Evolutionary conservation across 1,140 invertebrate genomes (phyloP).

Genomic region (Pachyrhynchus sulphureomaculatus): DNA sequence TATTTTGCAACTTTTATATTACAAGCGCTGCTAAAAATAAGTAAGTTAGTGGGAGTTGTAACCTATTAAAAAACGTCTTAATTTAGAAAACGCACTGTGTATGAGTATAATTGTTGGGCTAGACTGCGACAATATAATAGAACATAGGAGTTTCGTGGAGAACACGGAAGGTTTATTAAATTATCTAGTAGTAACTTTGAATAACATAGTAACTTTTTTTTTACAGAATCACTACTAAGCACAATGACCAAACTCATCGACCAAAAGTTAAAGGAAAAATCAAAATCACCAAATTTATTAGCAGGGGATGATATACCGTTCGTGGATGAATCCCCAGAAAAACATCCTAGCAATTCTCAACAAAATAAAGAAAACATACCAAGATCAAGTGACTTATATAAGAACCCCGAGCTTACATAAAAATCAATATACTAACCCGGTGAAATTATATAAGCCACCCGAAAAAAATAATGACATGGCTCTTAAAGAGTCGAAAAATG

Average conservation of each 20-base stretch:
- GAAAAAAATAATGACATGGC: conserved; percentile 33
- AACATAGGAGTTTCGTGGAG: too few relatives aligned
- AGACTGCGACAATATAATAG: too few relatives aligned
- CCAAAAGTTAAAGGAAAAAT: conserved; percentile 60
- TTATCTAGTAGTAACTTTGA: too few relatives aligned
- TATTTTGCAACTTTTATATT: too few relatives aligned
- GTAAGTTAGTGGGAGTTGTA: too few relatives aligned
- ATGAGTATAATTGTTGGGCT: too few relatives aligned
- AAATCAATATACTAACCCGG: conserved; percentile 38
- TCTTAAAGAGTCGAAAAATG: conserved; percentile 43
- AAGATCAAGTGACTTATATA: conserved; percentile 43
- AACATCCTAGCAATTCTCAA: conserved; percentile 30
- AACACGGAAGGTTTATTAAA: too few relatives aligned
- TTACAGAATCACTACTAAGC: conserved; percentile 31
- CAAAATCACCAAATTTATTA: conserved; percentile 14
- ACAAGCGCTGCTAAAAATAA: too few relatives aligned
- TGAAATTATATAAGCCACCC: conserved; percentile 5
- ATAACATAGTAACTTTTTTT: too few relatives aligned
- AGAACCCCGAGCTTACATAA: conserved; percentile 52
- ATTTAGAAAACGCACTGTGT: too few relatives aligned
- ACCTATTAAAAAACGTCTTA: too few relatives aligned
- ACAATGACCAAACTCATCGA: conserved; percentile 75
- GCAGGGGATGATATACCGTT: conserved; percentile 53
- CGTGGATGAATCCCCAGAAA: conserved; percentile 57
- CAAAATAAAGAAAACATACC: conserved; percentile 46